Evolutionary conservation across 2,113 vertebrate species (phyloP), one percentile per base, ranked within the genome.

Genomic region (Ceyx cyanopectus): DNA sequence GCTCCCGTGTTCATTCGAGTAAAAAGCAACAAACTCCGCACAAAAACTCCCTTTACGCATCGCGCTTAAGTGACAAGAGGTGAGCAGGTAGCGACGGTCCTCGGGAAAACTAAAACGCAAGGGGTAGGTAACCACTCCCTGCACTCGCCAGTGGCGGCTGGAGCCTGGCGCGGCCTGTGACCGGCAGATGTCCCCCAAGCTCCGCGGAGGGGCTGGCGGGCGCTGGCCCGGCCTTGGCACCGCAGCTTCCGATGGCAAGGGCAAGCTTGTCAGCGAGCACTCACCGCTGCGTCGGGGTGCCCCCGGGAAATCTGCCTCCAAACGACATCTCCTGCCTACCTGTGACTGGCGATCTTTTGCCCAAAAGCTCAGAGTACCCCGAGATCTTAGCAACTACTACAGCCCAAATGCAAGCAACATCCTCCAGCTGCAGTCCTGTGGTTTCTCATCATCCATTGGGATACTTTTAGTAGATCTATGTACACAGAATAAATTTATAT

Each of bases 261-360:
- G 22, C 27, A 6, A 9, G 37, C 10, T 24, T 18, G 41, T 23
- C 85, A 6, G 3, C 30, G 5, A 1, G 27, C 9, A 26, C 34
- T 7, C 1, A 11, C 7, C 22, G 3, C 14, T 1, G 0, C 2
- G 16, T 1, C 19, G 10, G 58, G 20, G 37, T 1, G 32, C 5
- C 30, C 7, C 1, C 2, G 14, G 24, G 57, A 51, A 18, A 18
- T 1, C 1, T 5, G 34, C 6, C 21, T 13, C 12, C 0, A 16
- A 2, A 3, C 1, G 32, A 10, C 6, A 5, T 7, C 22, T 32
- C 45, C 51, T 2, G 45, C 37, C 50, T 4, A 2, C 57, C 56
- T 15, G 57, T 0, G 21, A 2, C 18, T 1, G 50, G 34, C 18
- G 7, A 5, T 2, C 21, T 12, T 26, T 6, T 10, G 26, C 20